phyloP scores from a whole-genome alignment of 2,113 vertebrate genomes.

The Oryzias woworae region DNA sequence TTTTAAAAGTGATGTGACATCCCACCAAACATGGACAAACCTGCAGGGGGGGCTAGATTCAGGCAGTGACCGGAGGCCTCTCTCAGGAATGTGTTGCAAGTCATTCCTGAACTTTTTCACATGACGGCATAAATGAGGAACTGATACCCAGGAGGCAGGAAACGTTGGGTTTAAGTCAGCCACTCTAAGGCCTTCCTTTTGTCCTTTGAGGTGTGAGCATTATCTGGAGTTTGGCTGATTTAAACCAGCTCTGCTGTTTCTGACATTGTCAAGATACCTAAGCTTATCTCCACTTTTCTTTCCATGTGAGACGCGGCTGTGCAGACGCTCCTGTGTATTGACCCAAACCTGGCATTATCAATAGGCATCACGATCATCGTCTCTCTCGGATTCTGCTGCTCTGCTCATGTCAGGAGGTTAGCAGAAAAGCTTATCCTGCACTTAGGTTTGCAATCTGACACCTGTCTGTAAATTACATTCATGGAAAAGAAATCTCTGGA shows the following conservation, averaged over 20 bases:
- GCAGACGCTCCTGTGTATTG: conserved; percentile 2
- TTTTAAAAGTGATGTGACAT: not conserved
- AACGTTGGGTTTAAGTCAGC: not conserved
- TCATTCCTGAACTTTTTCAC: not conserved
- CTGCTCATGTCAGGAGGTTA: not conserved
- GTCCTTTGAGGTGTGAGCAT: not conserved
- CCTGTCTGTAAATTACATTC: not conserved
- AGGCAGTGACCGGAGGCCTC: not conserved
- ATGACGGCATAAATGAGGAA: not conserved
- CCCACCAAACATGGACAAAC: not conserved
- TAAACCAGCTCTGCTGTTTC: conserved; percentile 13
- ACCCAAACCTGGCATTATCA: conserved; percentile 13
- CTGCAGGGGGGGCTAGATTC: no score
- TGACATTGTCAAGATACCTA: conserved; percentile 23
- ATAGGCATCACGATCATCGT: not conserved
- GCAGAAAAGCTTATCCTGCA: conserved; percentile 8
- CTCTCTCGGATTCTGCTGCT: conserved; percentile 12
- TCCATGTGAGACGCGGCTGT: conserved; percentile 12
- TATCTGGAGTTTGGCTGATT: conserved; percentile 15
- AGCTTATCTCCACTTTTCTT: conserved; percentile 17
- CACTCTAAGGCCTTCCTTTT: not conserved
- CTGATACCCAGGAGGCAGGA: not conserved
- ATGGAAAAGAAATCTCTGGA: conserved; percentile 11
- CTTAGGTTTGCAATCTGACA: conserved; percentile 1
- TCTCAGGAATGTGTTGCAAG: not conserved